Evolutionary conservation across 2,888 invertebrate genomes (phyloP).

Genomic region (Nomada goodeniana): DNA sequence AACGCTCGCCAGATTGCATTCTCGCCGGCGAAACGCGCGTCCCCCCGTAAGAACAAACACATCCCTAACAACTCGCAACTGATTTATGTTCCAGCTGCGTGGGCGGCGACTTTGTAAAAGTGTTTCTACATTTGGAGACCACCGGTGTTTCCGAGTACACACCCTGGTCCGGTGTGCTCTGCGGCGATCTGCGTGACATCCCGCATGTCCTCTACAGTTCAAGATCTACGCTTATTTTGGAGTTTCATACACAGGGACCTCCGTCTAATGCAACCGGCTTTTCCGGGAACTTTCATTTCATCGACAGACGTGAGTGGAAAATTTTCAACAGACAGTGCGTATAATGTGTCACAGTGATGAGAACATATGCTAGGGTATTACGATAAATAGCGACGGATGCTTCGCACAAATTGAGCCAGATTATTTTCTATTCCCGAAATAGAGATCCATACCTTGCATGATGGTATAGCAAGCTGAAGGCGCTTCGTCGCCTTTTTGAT

Average conservation of each 20-base stretch:
- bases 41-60: too few species aligned
- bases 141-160: constrained; percentile 91
- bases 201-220: constrained; percentile 91
- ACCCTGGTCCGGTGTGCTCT: constrained; percentile 90
- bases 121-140: constrained; percentile 91
- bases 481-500: too few species aligned
- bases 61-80: neutral
- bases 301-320: constrained; percentile 89
- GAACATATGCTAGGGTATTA: too few species aligned
- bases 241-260: constrained; percentile 88
- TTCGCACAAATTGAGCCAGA: too few species aligned
- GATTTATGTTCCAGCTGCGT: constrained; percentile 88
- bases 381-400: too few species aligned
- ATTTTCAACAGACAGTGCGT: too few species aligned
- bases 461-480: too few species aligned
- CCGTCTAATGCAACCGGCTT: constrained; percentile 89
- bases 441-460: too few species aligned
- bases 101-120: constrained; percentile 91
- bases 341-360: too few species aligned
- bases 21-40: neutral
- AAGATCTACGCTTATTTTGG: constrained; percentile 90
- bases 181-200: constrained; percentile 89
- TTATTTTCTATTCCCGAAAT: too few species aligned
- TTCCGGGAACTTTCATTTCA: constrained; percentile 90
- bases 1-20: neutral